Conservation (phyloP, 2,113 vertebrate species). For the Rhinoderma darwinii region DNA sequence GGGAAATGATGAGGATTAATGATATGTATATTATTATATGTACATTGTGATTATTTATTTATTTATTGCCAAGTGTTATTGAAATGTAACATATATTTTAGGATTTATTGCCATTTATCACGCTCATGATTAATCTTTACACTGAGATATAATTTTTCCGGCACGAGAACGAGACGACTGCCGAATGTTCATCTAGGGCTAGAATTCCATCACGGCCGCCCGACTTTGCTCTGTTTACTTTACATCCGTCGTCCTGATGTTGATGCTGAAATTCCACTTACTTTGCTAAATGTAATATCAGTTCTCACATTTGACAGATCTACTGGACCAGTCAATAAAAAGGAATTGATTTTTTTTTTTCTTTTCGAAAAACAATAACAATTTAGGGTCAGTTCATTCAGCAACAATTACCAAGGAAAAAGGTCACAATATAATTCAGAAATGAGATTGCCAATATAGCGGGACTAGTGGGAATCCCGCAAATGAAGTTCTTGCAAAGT, state of each 20-base stretch:
- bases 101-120: no score
- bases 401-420: constrained; percentile 16
- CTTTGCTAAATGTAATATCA: background rate
- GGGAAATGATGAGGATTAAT: no score
- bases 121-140: no score
- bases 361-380: constrained; percentile 26
- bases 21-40: no score
- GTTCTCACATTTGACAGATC: background rate
- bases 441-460: constrained; percentile 3
- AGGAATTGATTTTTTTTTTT: constrained; percentile 39
- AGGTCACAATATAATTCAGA: constrained; percentile 8
- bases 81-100: no score
- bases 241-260: background rate
- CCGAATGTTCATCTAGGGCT: background rate
- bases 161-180: background rate
- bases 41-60: background rate
- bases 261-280: background rate
- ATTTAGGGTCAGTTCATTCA: constrained; percentile 32
- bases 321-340: constrained; percentile 31
- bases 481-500: background rate
- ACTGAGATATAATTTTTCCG: background rate
- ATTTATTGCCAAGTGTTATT: no score
- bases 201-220: background rate
- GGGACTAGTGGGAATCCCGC: background rate
- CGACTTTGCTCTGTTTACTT: background rate